phyloP scores from a whole-genome alignment of 2,888 invertebrate species.

The Papilio demoleus region DNA sequence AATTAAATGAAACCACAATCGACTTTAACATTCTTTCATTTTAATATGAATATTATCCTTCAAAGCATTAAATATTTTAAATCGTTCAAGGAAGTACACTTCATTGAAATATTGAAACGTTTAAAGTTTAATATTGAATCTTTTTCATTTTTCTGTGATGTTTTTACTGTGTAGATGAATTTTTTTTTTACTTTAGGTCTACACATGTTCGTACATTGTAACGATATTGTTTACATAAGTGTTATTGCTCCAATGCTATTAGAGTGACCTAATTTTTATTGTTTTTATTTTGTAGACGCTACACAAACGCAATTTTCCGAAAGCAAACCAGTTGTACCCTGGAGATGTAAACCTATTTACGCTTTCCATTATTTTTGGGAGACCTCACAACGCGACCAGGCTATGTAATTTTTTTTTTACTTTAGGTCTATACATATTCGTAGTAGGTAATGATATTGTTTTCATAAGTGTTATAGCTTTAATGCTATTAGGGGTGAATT shows the following conservation, averaged over 20 bases:
- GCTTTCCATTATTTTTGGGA: constrained; percentile 16
- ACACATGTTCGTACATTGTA: too few relatives aligned
- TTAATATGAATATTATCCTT: not conserved
- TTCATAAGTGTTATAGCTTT: not conserved
- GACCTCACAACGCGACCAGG: not conserved
- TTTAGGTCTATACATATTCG: not conserved
- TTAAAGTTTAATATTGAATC: too few relatives aligned
- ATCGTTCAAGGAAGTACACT: too few relatives aligned
- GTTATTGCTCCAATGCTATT: not conserved
- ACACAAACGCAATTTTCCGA: constrained; percentile 7
- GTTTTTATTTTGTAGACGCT: not conserved
- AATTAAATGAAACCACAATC: constrained; percentile 5
- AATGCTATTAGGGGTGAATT: not conserved
- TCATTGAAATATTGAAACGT: too few relatives aligned
- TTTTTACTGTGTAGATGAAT: too few relatives aligned
- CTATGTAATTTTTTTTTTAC: not conserved
- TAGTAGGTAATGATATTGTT: not conserved
- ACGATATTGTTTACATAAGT: not conserved
- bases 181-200: too few relatives aligned
- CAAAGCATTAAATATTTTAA: too few relatives aligned
- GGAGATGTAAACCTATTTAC: not conserved
- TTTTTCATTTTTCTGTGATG: too few relatives aligned
- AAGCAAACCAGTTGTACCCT: constrained; percentile 11
- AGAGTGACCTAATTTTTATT: not conserved
- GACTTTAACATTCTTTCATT: not conserved